These are phyloP conservation scores for Eilema griseolum DNA, from an alignment of 2,888 invertebrate species.

Conservation along the genomic window DNA sequence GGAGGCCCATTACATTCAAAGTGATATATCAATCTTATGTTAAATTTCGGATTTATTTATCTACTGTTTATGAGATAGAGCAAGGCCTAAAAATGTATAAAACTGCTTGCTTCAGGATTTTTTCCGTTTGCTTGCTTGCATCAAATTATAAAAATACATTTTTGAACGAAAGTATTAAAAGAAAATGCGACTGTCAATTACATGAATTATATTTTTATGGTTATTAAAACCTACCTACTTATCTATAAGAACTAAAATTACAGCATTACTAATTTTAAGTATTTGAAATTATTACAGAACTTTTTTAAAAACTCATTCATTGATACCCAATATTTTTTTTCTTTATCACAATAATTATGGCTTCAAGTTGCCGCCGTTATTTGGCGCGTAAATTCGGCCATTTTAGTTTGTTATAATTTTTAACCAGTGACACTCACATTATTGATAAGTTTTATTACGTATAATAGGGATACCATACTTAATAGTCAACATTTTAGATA, in stretches of 20 bases:
- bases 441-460: background rate
- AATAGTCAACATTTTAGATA: background rate
- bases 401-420: background rate
- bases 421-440: conserved; percentile 1
- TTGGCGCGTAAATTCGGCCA: background rate
- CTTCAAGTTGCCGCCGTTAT: background rate
- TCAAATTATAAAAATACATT: background rate
- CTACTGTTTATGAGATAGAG: background rate
- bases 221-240: background rate
- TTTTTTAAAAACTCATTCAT: background rate
- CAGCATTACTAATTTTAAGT: background rate
- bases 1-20: too few species aligned
- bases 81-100: background rate
- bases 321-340: background rate
- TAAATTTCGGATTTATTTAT: background rate
- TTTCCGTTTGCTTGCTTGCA: too few species aligned
- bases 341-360: background rate
- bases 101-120: background rate
- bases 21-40: background rate
- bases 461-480: background rate
- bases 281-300: background rate
- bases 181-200: background rate
- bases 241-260: background rate
- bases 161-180: background rate
- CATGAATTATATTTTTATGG: background rate